Base-by-base conservation (phyloP, 2,113 vertebrate species). In the Hydropotes inermis region DNA sequence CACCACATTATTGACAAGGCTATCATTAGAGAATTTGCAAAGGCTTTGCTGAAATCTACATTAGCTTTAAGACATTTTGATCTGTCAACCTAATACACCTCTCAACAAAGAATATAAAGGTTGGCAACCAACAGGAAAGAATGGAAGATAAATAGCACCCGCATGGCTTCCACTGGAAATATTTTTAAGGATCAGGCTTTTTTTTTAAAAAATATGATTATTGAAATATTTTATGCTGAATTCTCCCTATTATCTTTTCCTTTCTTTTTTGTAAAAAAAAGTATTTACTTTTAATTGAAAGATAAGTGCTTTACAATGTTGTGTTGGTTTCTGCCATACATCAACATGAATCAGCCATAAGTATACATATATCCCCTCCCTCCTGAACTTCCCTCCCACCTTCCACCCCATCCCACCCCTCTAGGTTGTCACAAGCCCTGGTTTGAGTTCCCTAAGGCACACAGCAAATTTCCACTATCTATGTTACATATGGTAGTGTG, bases 1-100 rank as follows among this genome's bases (percentile, higher is more conserved):
- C 33, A 92, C 94, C 23, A 81, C 1, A 2, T 86, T 96, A 97
- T 61, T 45, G 93, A 95, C 84, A 89, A 28, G 54, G 27, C 58
- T 55, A 97, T 76, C 54, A 30, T 90, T 83, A 89, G 47, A 92
- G 64, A 95, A 95, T 94, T 54, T 97, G 96, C 89, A 91, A 95
- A 88, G 79, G 47, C 70, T 94, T 95, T 93, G 67, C 91, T 91
- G 61, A 97, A 96, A 93, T 93, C 89, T 93, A 89, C 85, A 95
- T 87, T 54, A 95, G 61, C 74, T 93, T 45, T 58, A 87, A 82
- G 17, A 27, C 57, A 84, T 25, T 83, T 30, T 83, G 58, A 89
- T 74, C 86, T 61, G 50, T 50, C 93, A 97, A 93, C 11, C 57
- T 79, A 87, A 92, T 8, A 39, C 7, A 76, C 54, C 70, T 95